These are phyloP conservation scores for Lycia hirtaria DNA, from an alignment of 2,888 invertebrate species.

Conservation along the genomic window DNA sequence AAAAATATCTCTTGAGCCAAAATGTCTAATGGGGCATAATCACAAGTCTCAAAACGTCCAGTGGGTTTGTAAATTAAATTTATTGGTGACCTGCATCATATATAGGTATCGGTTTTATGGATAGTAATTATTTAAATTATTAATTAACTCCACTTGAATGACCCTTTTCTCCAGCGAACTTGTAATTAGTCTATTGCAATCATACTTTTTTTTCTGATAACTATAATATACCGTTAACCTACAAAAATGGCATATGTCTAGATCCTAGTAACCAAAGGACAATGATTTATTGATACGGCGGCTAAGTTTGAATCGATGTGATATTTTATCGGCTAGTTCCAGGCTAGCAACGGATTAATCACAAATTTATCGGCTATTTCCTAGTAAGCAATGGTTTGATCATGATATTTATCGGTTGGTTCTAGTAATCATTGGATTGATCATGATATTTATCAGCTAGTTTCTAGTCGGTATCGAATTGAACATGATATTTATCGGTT, in stretches of 20 bases:
- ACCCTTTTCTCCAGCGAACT: not conserved
- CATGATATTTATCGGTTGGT: conserved; percentile 90
- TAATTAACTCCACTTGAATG: too few relatives aligned
- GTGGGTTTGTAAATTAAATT: too few relatives aligned
- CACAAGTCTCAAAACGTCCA: too few relatives aligned
- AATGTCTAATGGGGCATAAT: too few relatives aligned
- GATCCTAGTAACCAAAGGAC: conserved; percentile 89
- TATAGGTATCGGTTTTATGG: too few relatives aligned
- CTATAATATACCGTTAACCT: not conserved
- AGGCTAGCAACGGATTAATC: conserved; percentile 10
- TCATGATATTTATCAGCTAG: conserved; percentile 9
- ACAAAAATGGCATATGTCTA: conserved; percentile 36
- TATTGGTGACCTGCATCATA: not conserved
- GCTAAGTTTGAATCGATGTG: not conserved
- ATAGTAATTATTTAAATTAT: too few relatives aligned
- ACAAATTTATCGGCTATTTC: conserved; percentile 53
- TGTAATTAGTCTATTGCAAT: not conserved
- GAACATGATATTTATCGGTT: conserved; percentile 19
- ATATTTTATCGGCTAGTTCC: conserved; percentile 19
- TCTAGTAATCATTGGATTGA: conserved; percentile 1
- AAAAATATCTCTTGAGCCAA: too few relatives aligned
- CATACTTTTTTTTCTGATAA: not conserved
- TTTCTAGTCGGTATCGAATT: conserved; percentile 23
- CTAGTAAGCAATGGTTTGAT: conserved; percentile 92
- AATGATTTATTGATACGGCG: conserved; percentile 90